Base-by-base conservation (phyloP, 1,140 invertebrate species). In the Stegodyphus dumicola region DNA sequence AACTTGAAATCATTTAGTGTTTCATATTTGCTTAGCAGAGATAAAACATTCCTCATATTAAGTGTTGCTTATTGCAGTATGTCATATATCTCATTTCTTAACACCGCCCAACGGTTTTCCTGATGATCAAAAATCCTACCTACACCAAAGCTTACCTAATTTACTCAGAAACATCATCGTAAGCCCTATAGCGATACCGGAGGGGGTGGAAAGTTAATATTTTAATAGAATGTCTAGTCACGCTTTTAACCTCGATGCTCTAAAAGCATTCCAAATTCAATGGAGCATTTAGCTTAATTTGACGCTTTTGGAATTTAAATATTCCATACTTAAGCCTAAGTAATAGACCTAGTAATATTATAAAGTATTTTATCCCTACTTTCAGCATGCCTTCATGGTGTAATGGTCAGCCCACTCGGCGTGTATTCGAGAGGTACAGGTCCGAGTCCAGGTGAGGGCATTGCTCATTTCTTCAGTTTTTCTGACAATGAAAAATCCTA, bases 221-320 rank as follows among this genome's bases (percentile, higher is more conserved):
- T 54, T 67, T 80, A 80, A 80, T 80, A 80, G 71, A 80, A 69
- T 80, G 71, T 71, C 78, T n/a, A 71, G 67, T 80, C 78, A 80
- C 78, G 78, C 78, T 80, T 71, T 80, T 80, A 80, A 71, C 78
- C 78, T 60, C 48, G 18, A 17, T 60, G 71, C 52, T 64, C 9
- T 17, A 49, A 80, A 18, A 13, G 67, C 67, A 70, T 54, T 80
- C 78, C 56, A 71, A 80, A 80, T 80, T 66, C 60, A 69, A 71
- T 80, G 51, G 78, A 80, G 71, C 53, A 80, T 80, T 80, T 80
- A 80, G 67, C 67, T 70, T 80, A 80, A 80, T 80, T 80, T 48
- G 56, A 71, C 49, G 66, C 77, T 80, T 80, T 80, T 80, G 71
- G 69, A 80, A 48, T 80, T 71, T 80, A 80, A 71, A 80, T 60